These are phyloP conservation scores for Epinephelus malabaricus DNA, from an alignment of 2,797 vertebrate genomes.

Conservation along the genomic window DNA sequence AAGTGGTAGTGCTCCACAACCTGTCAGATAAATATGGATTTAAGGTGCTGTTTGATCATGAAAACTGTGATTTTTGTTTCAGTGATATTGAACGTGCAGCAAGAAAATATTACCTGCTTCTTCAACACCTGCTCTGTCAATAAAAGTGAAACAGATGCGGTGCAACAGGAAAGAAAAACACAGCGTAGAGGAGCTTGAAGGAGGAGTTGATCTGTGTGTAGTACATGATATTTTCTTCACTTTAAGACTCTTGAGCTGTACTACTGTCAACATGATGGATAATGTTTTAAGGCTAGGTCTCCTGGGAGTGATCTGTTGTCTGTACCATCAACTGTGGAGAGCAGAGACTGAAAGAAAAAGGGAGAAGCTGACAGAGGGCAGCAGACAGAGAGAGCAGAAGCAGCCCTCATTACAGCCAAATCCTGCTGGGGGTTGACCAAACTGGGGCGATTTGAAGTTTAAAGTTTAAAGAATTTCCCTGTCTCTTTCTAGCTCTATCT, in stretches of 20 bases:
- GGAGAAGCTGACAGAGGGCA: constrained; percentile 73
- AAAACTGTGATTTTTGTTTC: constrained; percentile 32
- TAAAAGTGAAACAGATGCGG: constrained; percentile 46
- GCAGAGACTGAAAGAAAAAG: constrained; percentile 61
- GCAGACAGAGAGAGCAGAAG: constrained; percentile 63
- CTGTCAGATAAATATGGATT: constrained; percentile 71
- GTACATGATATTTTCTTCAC: constrained; percentile 79
- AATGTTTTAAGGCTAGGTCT: constrained; percentile 78
- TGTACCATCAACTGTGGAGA: constrained; percentile 72
- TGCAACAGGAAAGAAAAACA: constrained; percentile 39
- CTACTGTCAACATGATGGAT: constrained; percentile 80
- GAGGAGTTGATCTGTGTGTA: constrained; percentile 73
- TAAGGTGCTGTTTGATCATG: constrained; percentile 52
- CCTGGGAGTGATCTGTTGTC: constrained; percentile 82
- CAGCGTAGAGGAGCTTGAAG: constrained; percentile 45
- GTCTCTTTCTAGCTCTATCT: constrained; percentile 48
- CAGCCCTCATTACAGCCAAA: constrained; percentile 78
- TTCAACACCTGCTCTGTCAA: constrained; percentile 49
- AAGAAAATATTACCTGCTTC: constrained; percentile 5
- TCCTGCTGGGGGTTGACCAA: constrained; percentile 77
- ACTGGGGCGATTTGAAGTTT: constrained; percentile 76
- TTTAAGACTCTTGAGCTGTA: constrained; percentile 73
- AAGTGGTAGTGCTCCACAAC: constrained; percentile 52
- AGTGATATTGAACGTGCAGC: constrained; percentile 21
- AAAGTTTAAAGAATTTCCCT: constrained; percentile 75